Evolutionary conservation across 2,888 invertebrate species (phyloP), one percentile per base, ranked within the genome.

Genomic region (Latrodectus hesperus): DNA sequence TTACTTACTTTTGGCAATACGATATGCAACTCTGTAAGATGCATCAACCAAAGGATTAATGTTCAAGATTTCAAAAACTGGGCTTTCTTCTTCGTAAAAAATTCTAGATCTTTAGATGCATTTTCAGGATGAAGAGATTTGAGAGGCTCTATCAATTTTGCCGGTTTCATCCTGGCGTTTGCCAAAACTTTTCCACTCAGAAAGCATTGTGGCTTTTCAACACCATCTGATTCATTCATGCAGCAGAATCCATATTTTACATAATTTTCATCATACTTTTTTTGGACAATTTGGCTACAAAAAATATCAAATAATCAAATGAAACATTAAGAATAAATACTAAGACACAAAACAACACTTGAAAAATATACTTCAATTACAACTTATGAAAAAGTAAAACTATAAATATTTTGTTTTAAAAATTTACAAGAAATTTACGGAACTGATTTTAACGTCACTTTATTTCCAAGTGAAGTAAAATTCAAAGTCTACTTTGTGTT

Each of bases 131-230:
- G 77, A 75, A 84, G 64, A 84, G 78, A 78, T 73, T 60, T 78
- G 68, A 78, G 78, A 78, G 73, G 84, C 73, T 78, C 78, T 84
- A 76, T 84, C 77, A 87, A 82, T 81, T 87, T 87, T 82, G 82
- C 73, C 74, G 83, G 88, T 64, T 88, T 88, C 83, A 88, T 88
- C 52, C 88, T 88, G 76, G 65, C 68, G 77, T 83, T 83, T 75
- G 82, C 82, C 67, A 88, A 82, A 88, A 79, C 68, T 78, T 82
- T 88, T 82, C 79, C 78, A 78, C 78, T 72, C 83, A 83, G 76
- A 82, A 88, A 83, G 78, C 78, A 88, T 77, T 83, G 83, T 74
- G 83, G 83, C 77, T 88, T 88, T 83, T 88, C 77, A 73, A 82
- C 82, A 72, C 78, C 83, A 71, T 83, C 88, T 71, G 55, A 75